Evolutionary conservation across 2,113 vertebrate genomes (phyloP).

Genomic region (Centropus unirufus): DNA sequence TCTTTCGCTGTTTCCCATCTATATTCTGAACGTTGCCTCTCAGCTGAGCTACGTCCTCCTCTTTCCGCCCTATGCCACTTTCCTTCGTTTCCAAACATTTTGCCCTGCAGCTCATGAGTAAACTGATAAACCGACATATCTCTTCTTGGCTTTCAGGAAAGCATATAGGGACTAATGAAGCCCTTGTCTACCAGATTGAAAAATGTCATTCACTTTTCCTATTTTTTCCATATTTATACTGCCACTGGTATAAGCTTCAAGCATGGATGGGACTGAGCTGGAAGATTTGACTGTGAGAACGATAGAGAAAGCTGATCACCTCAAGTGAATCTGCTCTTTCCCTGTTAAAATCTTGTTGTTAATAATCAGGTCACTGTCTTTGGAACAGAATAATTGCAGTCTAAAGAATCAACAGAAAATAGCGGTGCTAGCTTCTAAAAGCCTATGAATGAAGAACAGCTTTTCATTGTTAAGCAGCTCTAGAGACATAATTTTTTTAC

Average conservation of each 20-base stretch:
- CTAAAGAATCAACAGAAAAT: neutral
- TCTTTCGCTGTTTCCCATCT: neutral
- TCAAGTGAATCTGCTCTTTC: neutral
- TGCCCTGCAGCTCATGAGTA: neutral
- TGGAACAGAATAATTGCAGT: neutral
- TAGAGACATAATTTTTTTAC: neutral
- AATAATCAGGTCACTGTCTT: neutral
- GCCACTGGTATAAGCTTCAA: neutral
- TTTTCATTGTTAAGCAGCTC: neutral
- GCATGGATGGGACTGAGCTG: neutral
- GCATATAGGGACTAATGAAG: neutral
- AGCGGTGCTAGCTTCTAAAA: rapidly evolving
- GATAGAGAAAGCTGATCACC: neutral
- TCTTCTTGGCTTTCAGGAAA: neutral
- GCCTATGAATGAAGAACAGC: neutral
- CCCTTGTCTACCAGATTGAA: neutral
- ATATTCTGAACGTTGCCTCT: neutral
- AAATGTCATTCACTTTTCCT: neutral
- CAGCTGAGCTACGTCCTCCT: neutral
- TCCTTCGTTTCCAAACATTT: neutral
- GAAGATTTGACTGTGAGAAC: neutral
- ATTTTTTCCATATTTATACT: neutral
- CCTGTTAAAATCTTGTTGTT: neutral
- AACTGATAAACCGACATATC: neutral
- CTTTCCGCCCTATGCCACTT: neutral